Percentiles rank a stretch among this genome's conserved stretches.
Evolutionary conservation across 2,888 invertebrate species (phyloP).

Genomic region (Plagiodera versicolora): DNA sequence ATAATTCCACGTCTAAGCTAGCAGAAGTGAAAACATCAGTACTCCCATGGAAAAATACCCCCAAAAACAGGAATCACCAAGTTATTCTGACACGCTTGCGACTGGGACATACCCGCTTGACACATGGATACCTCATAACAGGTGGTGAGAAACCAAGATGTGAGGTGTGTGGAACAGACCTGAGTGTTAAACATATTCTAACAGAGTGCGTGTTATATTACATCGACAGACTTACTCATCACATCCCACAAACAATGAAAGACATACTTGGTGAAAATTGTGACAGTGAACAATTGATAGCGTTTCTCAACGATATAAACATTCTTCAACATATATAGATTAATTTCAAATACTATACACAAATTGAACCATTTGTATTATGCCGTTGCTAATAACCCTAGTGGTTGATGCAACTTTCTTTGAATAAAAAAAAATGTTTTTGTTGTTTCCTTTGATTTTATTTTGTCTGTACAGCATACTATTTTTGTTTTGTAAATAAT

Average conservation of each 20-base stretch:
- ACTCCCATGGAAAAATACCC: slow-evolving; percentile 6
- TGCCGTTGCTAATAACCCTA: slow-evolving; percentile 3
- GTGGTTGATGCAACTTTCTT: slow-evolving; percentile 1
- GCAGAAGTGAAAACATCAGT: slow-evolving; percentile 6
- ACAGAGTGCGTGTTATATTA: slow-evolving; percentile 5
- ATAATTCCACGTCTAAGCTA: slow-evolving; percentile 3
- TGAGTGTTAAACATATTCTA: slow-evolving; percentile 5
- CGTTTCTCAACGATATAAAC: background rate
- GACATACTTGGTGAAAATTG: slow-evolving; percentile 2
- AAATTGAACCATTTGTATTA: background rate
- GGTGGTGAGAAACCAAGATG: slow-evolving; percentile 7
- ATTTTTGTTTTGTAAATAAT: no score
- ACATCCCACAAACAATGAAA: background rate
- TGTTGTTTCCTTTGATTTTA: no score
- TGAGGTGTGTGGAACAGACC: slow-evolving; percentile 2
- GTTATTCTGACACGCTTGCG: slow-evolving; percentile 7
- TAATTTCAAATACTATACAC: background rate
- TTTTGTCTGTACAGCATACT: no score
- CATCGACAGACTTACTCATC: background rate
- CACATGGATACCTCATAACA: background rate
- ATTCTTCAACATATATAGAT: background rate
- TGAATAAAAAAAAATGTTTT: slow-evolving; percentile 27
- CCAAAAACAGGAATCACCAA: background rate
- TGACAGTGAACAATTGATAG: slow-evolving; percentile 4
- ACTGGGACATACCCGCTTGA: slow-evolving; percentile 8